Base-by-base conservation (phyloP, 1,140 invertebrate species). In the Heliconius eleuchia region DNA sequence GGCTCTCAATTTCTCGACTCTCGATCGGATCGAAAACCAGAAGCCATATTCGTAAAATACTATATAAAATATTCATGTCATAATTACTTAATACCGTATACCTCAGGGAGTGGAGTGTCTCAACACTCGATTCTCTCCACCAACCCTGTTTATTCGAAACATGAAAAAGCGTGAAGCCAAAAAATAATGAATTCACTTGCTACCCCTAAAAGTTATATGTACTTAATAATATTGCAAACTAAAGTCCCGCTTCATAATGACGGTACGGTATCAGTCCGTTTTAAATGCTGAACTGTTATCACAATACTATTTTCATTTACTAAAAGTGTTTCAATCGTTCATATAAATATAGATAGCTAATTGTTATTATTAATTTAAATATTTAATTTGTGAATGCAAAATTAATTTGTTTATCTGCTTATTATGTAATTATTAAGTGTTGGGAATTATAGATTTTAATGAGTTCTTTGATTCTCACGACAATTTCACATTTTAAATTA, bases 281-380 rank as follows among this genome's bases (percentile, higher is more conserved):
- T 42, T 78, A 73, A 78, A 39, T 73, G 46, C 71, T 73, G 27
- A 71, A 71, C 50, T 42, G 42, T 70, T 76, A 76, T 76, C 60
- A 76, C 55, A 76, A 76, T 18, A 76, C 60, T 30, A 60, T 76
- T 76, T 76, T 76, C 60, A 76, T 76, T 76, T 76, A 76, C 74
- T 70, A 71, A 76, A 66, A 70, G 18, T 55, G 60, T 76, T 71
- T 50, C 19, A 66, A 66, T 27, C 60, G 60, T 66, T 66, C 23
- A 66, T 11, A 66, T 16, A 66, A 66, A 66, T 66, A 66, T 66
- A 9, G 60, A 66, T 66, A 9, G 60, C 3, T 66, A 66, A 66
- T 66, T 66, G 60, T 66, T 66, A 66, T 30, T 30, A 66, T 66
- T 27, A 13, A 66, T 66, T 66, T 66, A 66, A 66, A 66, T 66